Percentiles rank a stretch among this genome's conserved stretches.
Evolutionary conservation across 2,888 invertebrate species (phyloP).

Genomic region (Unio delphinus): DNA sequence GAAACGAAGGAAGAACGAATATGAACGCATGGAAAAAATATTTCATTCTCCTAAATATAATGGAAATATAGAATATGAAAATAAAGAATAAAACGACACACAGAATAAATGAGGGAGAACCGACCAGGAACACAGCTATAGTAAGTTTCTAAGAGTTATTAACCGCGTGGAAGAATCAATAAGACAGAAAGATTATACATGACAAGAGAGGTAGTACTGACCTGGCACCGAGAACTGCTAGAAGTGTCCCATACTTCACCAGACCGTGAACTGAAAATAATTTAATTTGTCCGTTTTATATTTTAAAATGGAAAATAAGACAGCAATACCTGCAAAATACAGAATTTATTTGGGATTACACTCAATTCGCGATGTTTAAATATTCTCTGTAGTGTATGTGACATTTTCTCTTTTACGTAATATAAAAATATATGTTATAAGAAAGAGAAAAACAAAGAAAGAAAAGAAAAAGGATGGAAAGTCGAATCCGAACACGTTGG

Average conservation of each 20-base stretch:
- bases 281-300: neutral
- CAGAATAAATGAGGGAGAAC: neutral
- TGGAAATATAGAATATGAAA: neutral
- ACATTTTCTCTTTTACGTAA: no score
- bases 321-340: no score
- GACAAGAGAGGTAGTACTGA: slow-evolving; percentile 23
- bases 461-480: no score
- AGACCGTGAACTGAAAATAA: slow-evolving; percentile 56
- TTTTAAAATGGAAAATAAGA: neutral
- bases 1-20: no score
- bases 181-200: neutral
- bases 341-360: no score
- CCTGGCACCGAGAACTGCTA: slow-evolving; percentile 65
- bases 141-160: neutral
- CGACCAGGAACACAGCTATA: neutral
- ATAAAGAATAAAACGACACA: neutral
- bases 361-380: no score
- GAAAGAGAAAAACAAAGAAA: no score
- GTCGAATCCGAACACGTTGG: no score
- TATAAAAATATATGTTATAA: no score
- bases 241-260: slow-evolving; percentile 50
- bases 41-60: no score
- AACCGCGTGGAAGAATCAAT: neutral
- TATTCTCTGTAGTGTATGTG: no score
- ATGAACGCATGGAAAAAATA: no score